These are phyloP conservation scores for Sandelia bainsii DNA, from an alignment of 2,797 vertebrate genomes.

Conservation along the genomic window DNA sequence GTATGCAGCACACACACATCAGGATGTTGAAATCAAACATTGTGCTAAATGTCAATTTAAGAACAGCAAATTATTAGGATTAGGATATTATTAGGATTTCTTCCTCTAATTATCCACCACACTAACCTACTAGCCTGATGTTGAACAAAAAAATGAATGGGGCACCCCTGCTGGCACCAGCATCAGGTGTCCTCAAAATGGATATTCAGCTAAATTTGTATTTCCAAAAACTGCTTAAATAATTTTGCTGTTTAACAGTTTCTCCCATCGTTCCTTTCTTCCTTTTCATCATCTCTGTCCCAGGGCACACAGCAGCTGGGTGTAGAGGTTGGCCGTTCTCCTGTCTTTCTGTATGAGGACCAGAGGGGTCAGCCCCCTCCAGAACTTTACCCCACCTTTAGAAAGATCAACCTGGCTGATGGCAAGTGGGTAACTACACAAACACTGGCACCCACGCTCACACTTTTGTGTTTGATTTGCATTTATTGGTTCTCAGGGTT, in stretches of 20 bases:
- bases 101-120: constrained; percentile 1
- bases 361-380: constrained; percentile 91
- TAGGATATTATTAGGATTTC: not conserved
- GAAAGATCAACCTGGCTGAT: constrained; percentile 92
- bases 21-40: not conserved
- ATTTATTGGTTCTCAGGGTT: no score
- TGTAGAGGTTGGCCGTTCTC: constrained; percentile 93
- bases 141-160: no score
- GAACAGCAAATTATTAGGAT: not conserved
- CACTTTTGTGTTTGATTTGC: not conserved
- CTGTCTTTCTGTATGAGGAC: constrained; percentile 95
- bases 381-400: constrained; percentile 94
- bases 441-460: constrained; percentile 17
- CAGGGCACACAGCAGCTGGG: constrained; percentile 93
- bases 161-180: not conserved
- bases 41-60: not conserved
- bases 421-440: constrained; percentile 90
- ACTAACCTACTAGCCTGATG: no score
- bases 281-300: not conserved
- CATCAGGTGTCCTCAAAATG: not conserved
- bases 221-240: not conserved
- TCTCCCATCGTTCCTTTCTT: not conserved
- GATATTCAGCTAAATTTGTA: not conserved
- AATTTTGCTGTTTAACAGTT: not conserved
- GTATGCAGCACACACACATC: constrained; percentile 39